A percentile compares a stretch with the other conserved stretches of the same genome.
phyloP scores from a whole-genome alignment of 2,113 vertebrate species.

The Eretmochelys imbricata region DNA sequence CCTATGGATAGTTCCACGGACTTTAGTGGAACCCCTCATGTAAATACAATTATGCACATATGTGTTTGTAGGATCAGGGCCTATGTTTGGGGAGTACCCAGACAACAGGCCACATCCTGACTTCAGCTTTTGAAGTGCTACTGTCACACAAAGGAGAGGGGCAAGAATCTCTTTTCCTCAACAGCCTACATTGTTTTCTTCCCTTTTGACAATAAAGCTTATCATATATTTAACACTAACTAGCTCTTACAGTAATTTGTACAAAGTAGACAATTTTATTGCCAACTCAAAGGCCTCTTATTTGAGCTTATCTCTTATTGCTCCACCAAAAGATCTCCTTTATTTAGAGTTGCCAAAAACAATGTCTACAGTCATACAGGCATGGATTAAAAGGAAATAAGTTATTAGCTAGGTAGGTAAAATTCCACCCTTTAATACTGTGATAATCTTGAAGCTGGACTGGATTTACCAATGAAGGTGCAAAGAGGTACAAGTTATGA shows the following conservation, averaged over 20 bases:
- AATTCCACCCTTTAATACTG: not conserved
- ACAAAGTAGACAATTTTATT: not conserved
- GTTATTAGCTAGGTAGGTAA: not conserved
- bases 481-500: not conserved
- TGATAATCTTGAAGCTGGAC: not conserved
- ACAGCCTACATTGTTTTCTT: not conserved
- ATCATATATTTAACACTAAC: not conserved
- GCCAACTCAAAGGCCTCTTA: not conserved
- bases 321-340: not conserved
- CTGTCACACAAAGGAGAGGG: not conserved
- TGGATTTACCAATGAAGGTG: not conserved
- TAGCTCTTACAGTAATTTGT: conserved; percentile 12
- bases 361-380: not conserved
- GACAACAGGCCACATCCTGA: not conserved
- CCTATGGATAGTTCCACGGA: not conserved
- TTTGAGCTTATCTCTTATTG: not conserved
- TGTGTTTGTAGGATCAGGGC: not conserved
- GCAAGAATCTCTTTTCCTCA: not conserved
- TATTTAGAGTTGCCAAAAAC: not conserved
- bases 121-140: not conserved
- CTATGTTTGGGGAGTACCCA: not conserved
- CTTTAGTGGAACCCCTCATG: accelerated
- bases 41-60: not conserved
- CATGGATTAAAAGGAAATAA: not conserved
- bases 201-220: not conserved